Base-by-base conservation (phyloP, 2,888 invertebrate genomes). In the Nomada flava region DNA sequence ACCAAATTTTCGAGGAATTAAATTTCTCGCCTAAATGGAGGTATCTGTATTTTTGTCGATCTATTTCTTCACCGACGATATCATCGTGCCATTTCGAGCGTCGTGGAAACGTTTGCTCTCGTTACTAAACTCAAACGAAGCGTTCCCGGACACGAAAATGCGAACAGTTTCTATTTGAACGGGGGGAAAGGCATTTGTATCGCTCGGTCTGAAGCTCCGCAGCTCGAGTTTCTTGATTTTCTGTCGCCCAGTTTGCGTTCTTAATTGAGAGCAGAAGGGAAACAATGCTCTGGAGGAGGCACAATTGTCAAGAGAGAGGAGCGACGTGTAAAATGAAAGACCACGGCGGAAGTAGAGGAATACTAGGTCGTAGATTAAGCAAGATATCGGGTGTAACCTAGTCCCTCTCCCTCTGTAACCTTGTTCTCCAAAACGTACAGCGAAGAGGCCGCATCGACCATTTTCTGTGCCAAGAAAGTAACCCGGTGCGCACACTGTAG, bases 1-100 rank as follows among this genome's bases (percentile, higher is more conserved):
- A 36, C 36, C 7, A 36, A 36, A 36, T 36, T 36, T 36, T 7
- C 36, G 5, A 7, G 1, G 36, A 5, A 36, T 36, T 7, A 36
- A 36, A 36, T 36, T 36, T 36, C 36, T 7, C 36, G 36, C 1
- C 1, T 36, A 47, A 47, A 47, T 2, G 15, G 2, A 47, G 47
- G 15, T 15, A 47, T 47, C 47, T 47, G 11, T 3, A 10, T 15
- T 11, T 47, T 15, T 15, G 13, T 15, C 81, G 82, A 85, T 88
- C 84, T 82, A 78, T 84, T 83, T 67, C 69, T 69, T 20, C 76
- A 88, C 87, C 83, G 83, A 76, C 78, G 88, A 88, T 90, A 86
- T 85, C 83, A 82, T 85, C 85, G 82, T 83, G 81, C 85, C 77
- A 70, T 74, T 44, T 55, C 42, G 69, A 70, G 20, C 18, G 53